Percentiles rank a stretch among this genome's conserved stretches.
Evolutionary conservation across 2,888 invertebrate genomes (phyloP).

Genomic region (Euspilapteryx auroguttella): DNA sequence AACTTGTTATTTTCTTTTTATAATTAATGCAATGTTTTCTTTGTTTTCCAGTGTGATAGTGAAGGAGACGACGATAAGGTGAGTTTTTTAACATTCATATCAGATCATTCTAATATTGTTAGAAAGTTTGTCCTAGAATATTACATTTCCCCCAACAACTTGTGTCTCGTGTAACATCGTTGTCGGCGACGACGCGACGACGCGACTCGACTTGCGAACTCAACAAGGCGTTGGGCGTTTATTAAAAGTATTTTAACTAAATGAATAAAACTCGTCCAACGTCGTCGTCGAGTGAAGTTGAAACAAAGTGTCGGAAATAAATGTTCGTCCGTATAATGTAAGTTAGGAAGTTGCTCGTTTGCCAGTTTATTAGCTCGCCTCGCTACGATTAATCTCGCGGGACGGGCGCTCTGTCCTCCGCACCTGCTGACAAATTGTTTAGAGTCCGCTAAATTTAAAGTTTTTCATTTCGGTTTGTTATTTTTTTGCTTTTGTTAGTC

Average conservation of each 20-base stretch:
- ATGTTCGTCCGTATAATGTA: conserved; percentile 53
- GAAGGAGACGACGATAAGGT: conserved; percentile 92
- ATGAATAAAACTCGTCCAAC: conserved; percentile 39
- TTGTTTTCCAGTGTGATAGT: conserved; percentile 86
- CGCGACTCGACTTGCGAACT: too few species aligned
- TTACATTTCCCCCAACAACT: too few species aligned
- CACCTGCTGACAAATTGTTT: conserved; percentile 13
- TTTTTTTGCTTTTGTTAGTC: conserved; percentile 33
- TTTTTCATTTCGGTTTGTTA: too few species aligned
- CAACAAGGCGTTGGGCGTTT: too few species aligned
- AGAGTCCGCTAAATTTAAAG: too few species aligned
- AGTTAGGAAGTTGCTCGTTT: conserved; percentile 48
- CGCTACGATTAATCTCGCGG: conserved; percentile 36
- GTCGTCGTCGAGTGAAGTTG: conserved; percentile 21
- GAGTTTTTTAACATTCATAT: conserved; percentile 48
- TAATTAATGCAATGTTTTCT: conserved; percentile 25
- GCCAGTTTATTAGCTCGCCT: conserved; percentile 38
- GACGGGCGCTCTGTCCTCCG: conserved; percentile 15
- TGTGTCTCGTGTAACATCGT: too few species aligned
- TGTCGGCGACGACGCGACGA: too few species aligned
- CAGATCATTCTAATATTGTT: too few species aligned
- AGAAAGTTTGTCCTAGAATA: too few species aligned
- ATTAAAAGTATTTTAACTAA: too few species aligned
- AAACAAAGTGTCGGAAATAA: conserved; percentile 46
- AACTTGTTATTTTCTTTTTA: too few species aligned